Percentiles rank a stretch among this genome's conserved stretches.
Conservation (phyloP, 2,888 invertebrate species). For the Furcula furcula region DNA sequence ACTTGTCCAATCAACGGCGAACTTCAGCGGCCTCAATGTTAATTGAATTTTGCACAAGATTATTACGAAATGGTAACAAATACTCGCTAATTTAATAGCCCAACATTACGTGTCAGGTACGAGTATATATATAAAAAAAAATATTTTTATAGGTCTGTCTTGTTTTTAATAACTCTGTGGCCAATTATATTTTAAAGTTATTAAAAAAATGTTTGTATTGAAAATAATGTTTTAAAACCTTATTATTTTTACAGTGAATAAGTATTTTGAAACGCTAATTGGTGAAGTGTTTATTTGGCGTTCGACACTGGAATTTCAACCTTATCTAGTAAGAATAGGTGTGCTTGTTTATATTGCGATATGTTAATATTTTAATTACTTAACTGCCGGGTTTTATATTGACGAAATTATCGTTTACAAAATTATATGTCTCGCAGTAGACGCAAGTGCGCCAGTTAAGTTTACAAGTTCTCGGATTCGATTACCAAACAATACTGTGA, state of each 20-base stretch:
- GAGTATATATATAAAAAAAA: conserved; percentile 10
- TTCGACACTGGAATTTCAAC: conserved; percentile 11
- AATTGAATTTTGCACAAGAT: no score
- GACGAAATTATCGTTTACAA: no score
- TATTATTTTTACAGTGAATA: no score
- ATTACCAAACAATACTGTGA: no score
- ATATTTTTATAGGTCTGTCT: conserved; percentile 19
- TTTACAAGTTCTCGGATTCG: no score
- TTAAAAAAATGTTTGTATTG: background rate
- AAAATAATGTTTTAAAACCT: no score
- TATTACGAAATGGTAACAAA: background rate
- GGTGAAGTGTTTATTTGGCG: background rate
- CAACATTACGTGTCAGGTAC: conserved; percentile 2
- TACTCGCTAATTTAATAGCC: conserved; percentile 6
- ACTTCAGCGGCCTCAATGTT: no score
- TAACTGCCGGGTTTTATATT: no score
- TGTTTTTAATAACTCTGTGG: conserved; percentile 20
- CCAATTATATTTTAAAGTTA: conserved; percentile 2
- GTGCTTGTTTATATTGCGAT: conserved; percentile 4
- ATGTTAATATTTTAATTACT: conserved; percentile 3
- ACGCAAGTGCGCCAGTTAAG: no score
- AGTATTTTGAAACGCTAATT: no score
- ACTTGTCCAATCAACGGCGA: no score
- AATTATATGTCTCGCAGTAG: no score
- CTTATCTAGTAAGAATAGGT: conserved; percentile 4